phyloP scores from a whole-genome alignment of 2,888 invertebrate species.

The Phytoseiulus persimilis region DNA sequence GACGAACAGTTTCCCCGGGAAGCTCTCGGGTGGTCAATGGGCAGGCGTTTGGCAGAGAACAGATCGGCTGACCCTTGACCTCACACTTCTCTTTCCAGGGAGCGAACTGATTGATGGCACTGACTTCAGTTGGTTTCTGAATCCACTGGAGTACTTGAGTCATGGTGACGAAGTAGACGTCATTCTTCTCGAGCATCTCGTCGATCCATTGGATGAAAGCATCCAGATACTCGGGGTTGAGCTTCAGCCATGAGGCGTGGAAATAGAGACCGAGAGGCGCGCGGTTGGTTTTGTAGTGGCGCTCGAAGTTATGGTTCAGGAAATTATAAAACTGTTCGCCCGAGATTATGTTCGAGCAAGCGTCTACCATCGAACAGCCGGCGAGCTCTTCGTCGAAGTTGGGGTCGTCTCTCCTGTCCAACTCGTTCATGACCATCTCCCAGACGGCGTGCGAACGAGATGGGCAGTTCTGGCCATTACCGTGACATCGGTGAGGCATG shows the following conservation, averaged over 20 bases:
- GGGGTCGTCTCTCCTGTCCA: constrained; percentile 84
- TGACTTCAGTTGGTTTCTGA: constrained; percentile 82
- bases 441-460: constrained; percentile 73
- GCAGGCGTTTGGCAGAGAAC: constrained; percentile 82
- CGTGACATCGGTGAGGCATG: constrained; percentile 70
- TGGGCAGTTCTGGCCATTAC: constrained; percentile 82
- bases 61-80: constrained; percentile 83
- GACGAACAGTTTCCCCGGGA: constrained; percentile 79
- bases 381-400: constrained; percentile 85
- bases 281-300: constrained; percentile 83
- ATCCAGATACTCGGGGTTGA: constrained; percentile 81
- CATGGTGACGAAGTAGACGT: constrained; percentile 85
- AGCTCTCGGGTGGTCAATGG: constrained; percentile 73
- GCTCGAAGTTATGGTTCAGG: constrained; percentile 84
- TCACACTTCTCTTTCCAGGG: constrained; percentile 94
- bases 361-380: constrained; percentile 85
- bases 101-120: constrained; percentile 76
- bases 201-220: constrained; percentile 85
- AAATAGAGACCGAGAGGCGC: constrained; percentile 75
- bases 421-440: constrained; percentile 94
- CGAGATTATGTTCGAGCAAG: constrained; percentile 81
- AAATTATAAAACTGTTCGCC: constrained; percentile 76
- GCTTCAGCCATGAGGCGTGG: constrained; percentile 86
- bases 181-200: constrained; percentile 77
- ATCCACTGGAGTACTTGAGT: constrained; percentile 87